Conservation (phyloP, 2,113 vertebrate species). For the Canis aureus region DNA sequence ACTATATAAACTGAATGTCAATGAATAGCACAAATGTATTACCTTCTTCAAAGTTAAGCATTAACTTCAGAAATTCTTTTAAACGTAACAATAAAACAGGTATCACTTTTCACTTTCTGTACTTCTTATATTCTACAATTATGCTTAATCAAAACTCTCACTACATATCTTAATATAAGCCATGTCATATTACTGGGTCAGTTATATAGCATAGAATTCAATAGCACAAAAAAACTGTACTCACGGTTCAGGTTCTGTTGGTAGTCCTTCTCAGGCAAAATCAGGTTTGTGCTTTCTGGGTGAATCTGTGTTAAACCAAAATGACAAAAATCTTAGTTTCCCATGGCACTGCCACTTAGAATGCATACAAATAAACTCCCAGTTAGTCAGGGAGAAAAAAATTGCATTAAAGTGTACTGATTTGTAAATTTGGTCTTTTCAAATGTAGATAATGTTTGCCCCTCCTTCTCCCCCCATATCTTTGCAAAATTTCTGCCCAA, state of each 20-base stretch:
- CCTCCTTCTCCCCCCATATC: not conserved
- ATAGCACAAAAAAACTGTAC: not conserved
- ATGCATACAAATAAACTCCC: not conserved
- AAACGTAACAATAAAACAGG: not conserved
- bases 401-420: constrained; percentile 28
- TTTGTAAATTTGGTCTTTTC: constrained; percentile 55
- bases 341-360: not conserved
- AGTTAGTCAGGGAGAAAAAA: not conserved
- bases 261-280: constrained; percentile 28
- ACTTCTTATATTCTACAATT: not conserved
- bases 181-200: not conserved
- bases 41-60: not conserved
- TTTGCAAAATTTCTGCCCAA: constrained; percentile 47
- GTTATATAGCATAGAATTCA: not conserved
- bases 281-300: not conserved
- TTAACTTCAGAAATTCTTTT: constrained; percentile 10
- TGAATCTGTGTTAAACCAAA: constrained; percentile 71
- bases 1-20: not conserved
- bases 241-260: constrained; percentile 71
- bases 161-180: not conserved
- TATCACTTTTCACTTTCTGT: not conserved
- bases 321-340: constrained; percentile 70
- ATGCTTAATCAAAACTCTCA: not conserved
- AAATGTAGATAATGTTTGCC: constrained; percentile 46
- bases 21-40: not conserved